These are phyloP conservation scores for Fregetta grallaria DNA, from an alignment of 2,113 vertebrate species.

Conservation along the genomic window DNA sequence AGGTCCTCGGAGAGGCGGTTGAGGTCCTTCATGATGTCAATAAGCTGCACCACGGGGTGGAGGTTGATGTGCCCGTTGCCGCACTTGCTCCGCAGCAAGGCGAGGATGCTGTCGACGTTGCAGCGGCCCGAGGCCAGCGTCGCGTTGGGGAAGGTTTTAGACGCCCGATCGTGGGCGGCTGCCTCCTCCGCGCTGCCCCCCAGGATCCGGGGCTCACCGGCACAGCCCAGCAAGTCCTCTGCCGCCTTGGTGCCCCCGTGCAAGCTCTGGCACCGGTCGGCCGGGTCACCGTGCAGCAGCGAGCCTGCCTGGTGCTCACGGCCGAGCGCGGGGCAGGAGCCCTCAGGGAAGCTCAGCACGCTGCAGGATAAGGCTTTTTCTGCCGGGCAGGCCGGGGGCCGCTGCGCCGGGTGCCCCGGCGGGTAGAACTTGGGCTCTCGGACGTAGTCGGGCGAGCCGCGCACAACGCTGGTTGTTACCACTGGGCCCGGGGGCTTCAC, in stretches of 20 bases:
- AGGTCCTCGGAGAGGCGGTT: slow-evolving; percentile 90
- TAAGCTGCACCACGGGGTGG: slow-evolving; percentile 80
- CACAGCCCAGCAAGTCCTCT: slow-evolving; percentile 63
- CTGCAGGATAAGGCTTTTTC: slow-evolving; percentile 75
- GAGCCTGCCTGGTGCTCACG: slow-evolving; percentile 61
- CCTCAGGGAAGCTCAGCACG: slow-evolving; percentile 74
- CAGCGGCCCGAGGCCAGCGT: slow-evolving; percentile 68
- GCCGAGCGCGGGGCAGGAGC: slow-evolving; percentile 64
- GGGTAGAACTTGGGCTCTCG: slow-evolving; percentile 81
- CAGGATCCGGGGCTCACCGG: slow-evolving; percentile 63
- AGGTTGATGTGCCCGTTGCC: slow-evolving; percentile 82
- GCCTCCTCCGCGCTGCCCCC: slow-evolving; percentile 58
- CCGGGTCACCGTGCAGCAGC: slow-evolving; percentile 76
- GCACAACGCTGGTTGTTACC: slow-evolving; percentile 77
- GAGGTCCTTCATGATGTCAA: slow-evolving; percentile 87
- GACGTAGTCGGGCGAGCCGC: slow-evolving; percentile 78
- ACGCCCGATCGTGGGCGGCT: slow-evolving; percentile 37
- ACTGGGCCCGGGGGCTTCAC: slow-evolving; percentile 81
- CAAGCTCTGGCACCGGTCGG: slow-evolving; percentile 68
- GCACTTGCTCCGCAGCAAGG: slow-evolving; percentile 71
- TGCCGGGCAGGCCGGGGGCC: slow-evolving; percentile 67
- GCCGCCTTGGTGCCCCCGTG: slow-evolving; percentile 67
- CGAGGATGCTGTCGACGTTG: slow-evolving; percentile 69
- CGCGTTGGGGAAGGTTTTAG: slow-evolving; percentile 71
- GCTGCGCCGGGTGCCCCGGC: slow-evolving; percentile 66